Base-by-base conservation (phyloP, 2,797 vertebrate genomes). In the Characodon lateralis region DNA sequence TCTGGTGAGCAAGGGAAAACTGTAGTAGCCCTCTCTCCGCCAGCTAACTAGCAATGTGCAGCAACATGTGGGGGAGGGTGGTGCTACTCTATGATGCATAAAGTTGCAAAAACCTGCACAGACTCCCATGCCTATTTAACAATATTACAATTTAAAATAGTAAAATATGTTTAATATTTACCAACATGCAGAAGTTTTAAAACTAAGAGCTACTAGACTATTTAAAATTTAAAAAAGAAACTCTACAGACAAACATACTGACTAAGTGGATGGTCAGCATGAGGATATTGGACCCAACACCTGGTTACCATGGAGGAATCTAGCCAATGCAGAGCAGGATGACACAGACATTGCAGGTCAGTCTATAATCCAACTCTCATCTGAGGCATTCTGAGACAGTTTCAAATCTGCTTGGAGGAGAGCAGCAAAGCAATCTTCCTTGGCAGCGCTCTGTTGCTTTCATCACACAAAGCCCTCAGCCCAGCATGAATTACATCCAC, bases 301-400 rank as follows among this genome's bases (percentile, higher is more conserved):
- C 97, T 98, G 97, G 96, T 98, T 98, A 97, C 96, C 93, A 93
- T 95, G 95, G 96, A 97, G 96, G 99, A 98, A 98, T 98, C 96
- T 96, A 97, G 96, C 96, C 96, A 95, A 96, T 92, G 89, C 96
- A 96, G 96, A 97, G 96, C 97, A 96, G 97, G 97, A 96, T 99
- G 98, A 99, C 98, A 99, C 97, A 97, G 97, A 97, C 97, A 98
- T 95, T 93, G 96, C 95, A 95, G 98, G 98, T 99, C 98, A 98
- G 97, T 99, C 97, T 96, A 98, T 98, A 99, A 99, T 98, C 98
- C 98, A 97, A 97, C 97, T 97, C 97, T 98, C 98, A 99, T 99
- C 98, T 98, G 96, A 97, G 97, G 96, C 97, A 96, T 97, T 97
- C 96, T 94, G 96, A 96, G 96, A 97, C 96, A 97, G 96, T 97